Percentiles rank a stretch among this genome's conserved stretches.
Evolutionary conservation across 1,140 invertebrate species (phyloP).

Genomic region (Drosophila quadrilineata): DNA sequence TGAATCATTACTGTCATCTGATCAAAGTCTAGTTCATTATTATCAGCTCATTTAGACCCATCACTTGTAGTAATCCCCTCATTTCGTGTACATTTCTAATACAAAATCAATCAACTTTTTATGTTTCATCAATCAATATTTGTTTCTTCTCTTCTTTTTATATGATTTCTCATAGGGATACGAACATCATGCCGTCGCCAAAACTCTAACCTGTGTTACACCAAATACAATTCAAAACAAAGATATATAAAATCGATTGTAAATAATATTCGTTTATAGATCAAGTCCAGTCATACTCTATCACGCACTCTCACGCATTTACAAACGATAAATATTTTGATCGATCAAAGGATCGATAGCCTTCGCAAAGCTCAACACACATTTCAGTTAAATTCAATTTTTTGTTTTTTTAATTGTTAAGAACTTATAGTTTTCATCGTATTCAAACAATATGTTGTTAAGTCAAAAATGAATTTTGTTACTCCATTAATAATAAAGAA

Average conservation of each 20-base stretch:
- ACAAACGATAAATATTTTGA: slow-evolving; percentile 30
- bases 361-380: slow-evolving; percentile 41
- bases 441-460: slow-evolving; percentile 64
- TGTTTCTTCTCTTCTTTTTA: slow-evolving; percentile 70
- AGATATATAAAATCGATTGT: slow-evolving; percentile 52
- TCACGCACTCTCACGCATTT: slow-evolving; percentile 34
- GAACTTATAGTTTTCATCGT: slow-evolving; percentile 44
- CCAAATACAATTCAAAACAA: slow-evolving; percentile 32
- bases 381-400: slow-evolving; percentile 35
- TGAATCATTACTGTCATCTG: slow-evolving; percentile 22
- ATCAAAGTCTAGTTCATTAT: slow-evolving; percentile 20
- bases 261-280: slow-evolving; percentile 60
- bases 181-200: slow-evolving; percentile 76
- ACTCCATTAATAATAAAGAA: slow-evolving; percentile 59
- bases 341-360: slow-evolving; percentile 16
- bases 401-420: slow-evolving; percentile 22
- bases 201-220: slow-evolving; percentile 75
- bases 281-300: slow-evolving; percentile 50
- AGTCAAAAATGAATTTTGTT: slow-evolving; percentile 55
- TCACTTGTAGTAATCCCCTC: not conserved
- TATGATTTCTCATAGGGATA: slow-evolving; percentile 74
- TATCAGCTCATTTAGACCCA: slow-evolving; percentile 15
- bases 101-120: slow-evolving; percentile 37
- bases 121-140: slow-evolving; percentile 58
- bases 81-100: slow-evolving; percentile 38